Evolutionary conservation across 1,140 invertebrate species (phyloP), one percentile per base, ranked within the genome.

Genomic region (Hyles euphorbiae): DNA sequence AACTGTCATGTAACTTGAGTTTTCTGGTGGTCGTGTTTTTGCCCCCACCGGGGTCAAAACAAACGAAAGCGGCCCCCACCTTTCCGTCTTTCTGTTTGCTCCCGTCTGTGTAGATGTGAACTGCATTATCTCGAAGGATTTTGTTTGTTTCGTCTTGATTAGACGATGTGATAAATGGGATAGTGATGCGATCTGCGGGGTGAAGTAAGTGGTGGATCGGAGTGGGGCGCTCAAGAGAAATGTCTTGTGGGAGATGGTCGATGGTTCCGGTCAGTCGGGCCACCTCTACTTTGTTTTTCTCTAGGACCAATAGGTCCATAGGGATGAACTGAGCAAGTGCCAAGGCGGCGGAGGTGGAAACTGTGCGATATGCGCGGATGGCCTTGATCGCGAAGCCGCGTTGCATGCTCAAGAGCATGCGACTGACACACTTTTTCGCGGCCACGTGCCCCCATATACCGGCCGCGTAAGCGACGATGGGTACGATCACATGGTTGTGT

Each of bases 61-160:
- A 53, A 0, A 67, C 50, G 33, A 60, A 59, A 0, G 57, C 57
- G 1, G 60, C 60, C 0, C 54, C 60, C 3, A 57, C 65, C 61
- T 43, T 60, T 5, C 36, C 36, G 8, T 40, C 36, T 8, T 40
- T 2, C 8, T 40, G 36, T 40, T 40, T 33, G 33, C 22, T 67
- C 6, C 64, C 64, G n/a, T 67, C 60, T 2, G 60, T 67, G 8
- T 54, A 67, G 3, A 67, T 53, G 8, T 40, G 10, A 9, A 33
- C 7, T 7, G 53, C n/a, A 11, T 34, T 44, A 43, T 34, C 5
- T 11, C 5, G 10, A n/a, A 22, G 22, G 3, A 44, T 47, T 22
- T 11, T 55, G 3, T 40, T 8, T 8, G 36, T 5, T 2, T 40
- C 36, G 4, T 40, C 8, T 5, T 40, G 5, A 40, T 5, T 40